Conservation (phyloP, 2,113 vertebrate species). For the Myrmecophaga tridactyla region DNA sequence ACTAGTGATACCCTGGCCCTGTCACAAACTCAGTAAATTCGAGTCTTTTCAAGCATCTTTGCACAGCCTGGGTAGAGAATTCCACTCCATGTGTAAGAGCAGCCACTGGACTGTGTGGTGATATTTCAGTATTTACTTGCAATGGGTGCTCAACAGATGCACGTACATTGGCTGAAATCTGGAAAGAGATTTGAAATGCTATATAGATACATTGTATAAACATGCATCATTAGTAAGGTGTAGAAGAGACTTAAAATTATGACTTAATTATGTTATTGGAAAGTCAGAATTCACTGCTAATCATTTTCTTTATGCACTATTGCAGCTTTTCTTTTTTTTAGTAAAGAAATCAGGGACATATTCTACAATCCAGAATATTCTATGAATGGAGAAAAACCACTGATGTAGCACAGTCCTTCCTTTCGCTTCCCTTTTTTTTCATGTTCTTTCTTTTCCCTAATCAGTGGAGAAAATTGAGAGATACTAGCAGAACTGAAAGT, state of each 20-base stretch:
- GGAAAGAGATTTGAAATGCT: neutral
- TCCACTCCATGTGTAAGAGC: neutral
- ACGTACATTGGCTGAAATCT: neutral
- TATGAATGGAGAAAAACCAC: neutral
- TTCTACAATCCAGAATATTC: neutral
- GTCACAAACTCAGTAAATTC: neutral
- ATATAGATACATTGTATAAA: neutral
- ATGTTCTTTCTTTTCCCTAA: too few relatives aligned
- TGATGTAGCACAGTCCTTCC: neutral
- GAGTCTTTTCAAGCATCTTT: neutral
- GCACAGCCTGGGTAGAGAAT: neutral
- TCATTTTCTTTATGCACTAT: neutral
- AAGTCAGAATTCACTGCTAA: neutral
- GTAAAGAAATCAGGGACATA: neutral
- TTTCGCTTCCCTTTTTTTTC: neutral
- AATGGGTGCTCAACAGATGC: neutral
- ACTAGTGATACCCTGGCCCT: neutral
- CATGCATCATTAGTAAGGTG: neutral
- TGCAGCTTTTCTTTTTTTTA: neutral
- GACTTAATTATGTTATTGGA: neutral
- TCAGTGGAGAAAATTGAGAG: neutral
- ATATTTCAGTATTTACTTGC: neutral
- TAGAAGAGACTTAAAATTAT: neutral
- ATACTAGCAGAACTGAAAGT: neutral
- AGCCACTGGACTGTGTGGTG: neutral